Conservation (phyloP, 2,888 invertebrate species). For the Polydesmus complanatus region DNA sequence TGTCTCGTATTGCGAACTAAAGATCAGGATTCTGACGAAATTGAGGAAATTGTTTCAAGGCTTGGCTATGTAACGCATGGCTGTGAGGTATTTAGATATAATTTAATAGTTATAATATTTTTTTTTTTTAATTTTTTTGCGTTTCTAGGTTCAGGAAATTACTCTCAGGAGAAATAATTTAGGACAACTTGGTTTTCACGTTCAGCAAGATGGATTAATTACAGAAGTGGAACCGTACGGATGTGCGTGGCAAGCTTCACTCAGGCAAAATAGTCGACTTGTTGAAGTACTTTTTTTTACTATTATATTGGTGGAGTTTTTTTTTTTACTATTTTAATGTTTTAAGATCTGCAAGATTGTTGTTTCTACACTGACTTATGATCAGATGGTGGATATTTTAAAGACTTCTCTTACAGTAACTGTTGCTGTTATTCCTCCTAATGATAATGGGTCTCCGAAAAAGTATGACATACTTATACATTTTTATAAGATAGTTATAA, state of each 20-base stretch:
- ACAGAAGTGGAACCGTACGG: constrained; percentile 68
- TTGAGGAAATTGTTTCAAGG: constrained; percentile 61
- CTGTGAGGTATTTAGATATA: no score
- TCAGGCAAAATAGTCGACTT: constrained; percentile 73
- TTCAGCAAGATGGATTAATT: constrained; percentile 84
- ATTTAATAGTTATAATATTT: neutral
- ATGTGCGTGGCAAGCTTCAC: constrained; percentile 51
- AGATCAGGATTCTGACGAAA: constrained; percentile 47
- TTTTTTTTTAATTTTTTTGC: constrained; percentile 5
- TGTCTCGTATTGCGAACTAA: constrained; percentile 67
- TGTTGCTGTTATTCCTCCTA: constrained; percentile 63
- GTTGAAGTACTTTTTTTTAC: constrained; percentile 46
- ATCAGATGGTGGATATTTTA: constrained; percentile 81
- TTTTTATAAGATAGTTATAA: neutral
- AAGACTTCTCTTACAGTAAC: constrained; percentile 78
- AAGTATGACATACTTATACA: constrained; percentile 30
- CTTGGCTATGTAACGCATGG: constrained; percentile 59
- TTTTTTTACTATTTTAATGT: constrained; percentile 7
- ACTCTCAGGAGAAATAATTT: constrained; percentile 63
- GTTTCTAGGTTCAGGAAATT: constrained; percentile 52
- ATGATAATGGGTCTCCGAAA: constrained; percentile 51
- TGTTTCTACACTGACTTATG: constrained; percentile 74
- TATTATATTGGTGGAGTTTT: neutral
- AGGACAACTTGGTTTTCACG: constrained; percentile 64
- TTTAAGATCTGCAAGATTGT: constrained; percentile 64